Evolutionary conservation across 2,888 invertebrate species (phyloP), one percentile per base, ranked within the genome.

Genomic region (Limnephilus marmoratus): DNA sequence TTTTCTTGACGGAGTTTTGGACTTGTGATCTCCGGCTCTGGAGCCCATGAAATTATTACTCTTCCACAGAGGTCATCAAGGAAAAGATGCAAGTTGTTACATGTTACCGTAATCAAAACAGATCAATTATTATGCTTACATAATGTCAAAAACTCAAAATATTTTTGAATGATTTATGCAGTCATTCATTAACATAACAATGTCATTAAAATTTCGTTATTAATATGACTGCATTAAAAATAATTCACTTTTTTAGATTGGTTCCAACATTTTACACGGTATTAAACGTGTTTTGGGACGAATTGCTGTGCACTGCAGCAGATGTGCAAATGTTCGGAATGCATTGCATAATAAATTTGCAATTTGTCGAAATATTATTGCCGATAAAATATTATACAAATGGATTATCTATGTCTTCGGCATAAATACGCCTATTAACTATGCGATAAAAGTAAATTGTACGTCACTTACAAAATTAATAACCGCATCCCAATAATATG

Each of bases 301-400:
- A 37, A 83, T 83, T 34, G n/a, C 83, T 4, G 18, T 18, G 24
- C 24, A 24, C 18, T 24, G 37, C 83, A 37, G 41, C 83, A 83
- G 83, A 83, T 37, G 83, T 83, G 41, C 83, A 83, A 37, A 9
- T 15, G 11, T 37, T 34, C 34, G 11, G 83, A 83, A 34, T 83
- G 37, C 34, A 83, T 37, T 37, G 37, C 83, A 12, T 34, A 34
- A 7, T 68, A 68, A 68, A 68, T 68, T 68, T 68, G 68, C 68
- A 68, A 68, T 68, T n/a, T 68, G 68, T 68, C 83, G 18, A 37
- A 83, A 83, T 83, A 34, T 83, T 83, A 34, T 31, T 83, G 13
- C 34, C 34, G 24, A 83, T 41, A 37, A 24, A 83, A 83, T 83
- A 34, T 83, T 9, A 68, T 9, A 24, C 24, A 68, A 68, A 24